Conservation (phyloP, 2,113 vertebrate species). For the Xiphophorus maculatus region DNA sequence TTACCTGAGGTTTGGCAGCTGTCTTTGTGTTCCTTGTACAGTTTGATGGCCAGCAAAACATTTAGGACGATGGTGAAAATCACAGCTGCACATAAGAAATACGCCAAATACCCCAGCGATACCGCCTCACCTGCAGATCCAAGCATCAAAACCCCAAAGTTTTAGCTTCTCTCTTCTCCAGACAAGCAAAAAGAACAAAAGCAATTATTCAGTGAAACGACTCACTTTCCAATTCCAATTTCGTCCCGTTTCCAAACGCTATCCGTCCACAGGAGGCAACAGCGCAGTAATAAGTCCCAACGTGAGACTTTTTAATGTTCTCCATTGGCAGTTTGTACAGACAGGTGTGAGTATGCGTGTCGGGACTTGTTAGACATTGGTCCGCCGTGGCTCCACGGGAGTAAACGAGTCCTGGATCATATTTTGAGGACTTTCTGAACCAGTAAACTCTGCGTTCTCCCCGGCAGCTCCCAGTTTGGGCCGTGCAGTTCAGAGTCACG, state of each 20-base stretch:
- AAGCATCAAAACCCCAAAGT: not conserved
- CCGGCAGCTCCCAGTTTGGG: too few species aligned
- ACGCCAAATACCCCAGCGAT: not conserved
- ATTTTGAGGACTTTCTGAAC: not conserved
- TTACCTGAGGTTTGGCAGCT: constrained; percentile 15
- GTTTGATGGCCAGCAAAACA: not conserved
- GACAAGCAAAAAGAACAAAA: not conserved
- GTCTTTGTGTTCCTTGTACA: constrained; percentile 14
- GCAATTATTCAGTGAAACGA: not conserved
- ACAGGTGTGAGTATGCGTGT: constrained; percentile 38
- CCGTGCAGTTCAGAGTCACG: too few species aligned
- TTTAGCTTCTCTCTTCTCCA: not conserved
- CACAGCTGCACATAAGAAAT: constrained; percentile 25
- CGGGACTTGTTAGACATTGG: constrained; percentile 19
- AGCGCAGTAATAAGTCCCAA: too few species aligned
- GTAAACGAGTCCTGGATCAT: constrained; percentile 51
- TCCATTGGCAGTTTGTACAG: constrained; percentile 25
- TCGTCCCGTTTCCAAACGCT: constrained; percentile 46
- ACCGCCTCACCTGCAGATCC: constrained; percentile 13
- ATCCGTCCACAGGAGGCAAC: constrained; percentile 59
- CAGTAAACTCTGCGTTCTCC: too few species aligned
- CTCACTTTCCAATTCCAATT: constrained; percentile 6
- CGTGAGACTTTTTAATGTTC: too few species aligned
- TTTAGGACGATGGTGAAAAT: constrained; percentile 17
- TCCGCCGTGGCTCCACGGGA: constrained; percentile 9